Conservation (phyloP, 2,797 vertebrate genomes). For the Hydrolagus colliei region DNA sequence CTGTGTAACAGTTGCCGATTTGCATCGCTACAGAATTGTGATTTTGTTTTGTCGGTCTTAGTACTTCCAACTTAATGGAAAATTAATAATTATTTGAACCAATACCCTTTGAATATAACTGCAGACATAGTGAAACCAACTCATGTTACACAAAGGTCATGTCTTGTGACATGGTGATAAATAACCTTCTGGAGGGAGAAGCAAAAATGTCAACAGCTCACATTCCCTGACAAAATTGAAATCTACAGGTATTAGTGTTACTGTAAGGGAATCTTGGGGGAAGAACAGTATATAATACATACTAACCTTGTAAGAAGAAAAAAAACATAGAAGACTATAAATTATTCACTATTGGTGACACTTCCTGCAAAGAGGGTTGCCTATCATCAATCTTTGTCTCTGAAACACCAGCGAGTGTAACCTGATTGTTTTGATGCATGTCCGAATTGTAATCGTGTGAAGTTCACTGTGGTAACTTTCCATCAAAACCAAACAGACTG, state of each 20-base stretch:
- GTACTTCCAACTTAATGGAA: no score
- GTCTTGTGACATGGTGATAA: constrained; percentile 10
- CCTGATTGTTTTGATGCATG: constrained; percentile 42
- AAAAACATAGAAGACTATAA: constrained; percentile 70
- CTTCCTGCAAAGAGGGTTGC: constrained; percentile 60
- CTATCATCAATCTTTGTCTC: constrained; percentile 64
- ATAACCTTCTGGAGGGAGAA: not conserved
- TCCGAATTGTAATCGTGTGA: not conserved
- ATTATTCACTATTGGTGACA: constrained; percentile 75
- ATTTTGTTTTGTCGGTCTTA: no score
- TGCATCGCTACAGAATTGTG: no score
- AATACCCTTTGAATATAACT: not conserved
- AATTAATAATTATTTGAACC: no score
- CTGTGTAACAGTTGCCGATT: no score
- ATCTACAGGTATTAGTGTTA: constrained; percentile 40
- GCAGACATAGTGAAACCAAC: not conserved
- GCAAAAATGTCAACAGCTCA: not conserved
- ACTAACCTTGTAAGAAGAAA: constrained; percentile 78
- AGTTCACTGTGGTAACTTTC: not conserved
- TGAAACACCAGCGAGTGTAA: constrained; percentile 44
- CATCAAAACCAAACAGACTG: not conserved
- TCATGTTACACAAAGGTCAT: not conserved
- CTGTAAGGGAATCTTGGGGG: constrained; percentile 45
- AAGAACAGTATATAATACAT: constrained; percentile 70
- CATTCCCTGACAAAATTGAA: constrained; percentile 23